Evolutionary conservation across 2,888 invertebrate species (phyloP).

Genomic region (Zelleria hepariella): DNA sequence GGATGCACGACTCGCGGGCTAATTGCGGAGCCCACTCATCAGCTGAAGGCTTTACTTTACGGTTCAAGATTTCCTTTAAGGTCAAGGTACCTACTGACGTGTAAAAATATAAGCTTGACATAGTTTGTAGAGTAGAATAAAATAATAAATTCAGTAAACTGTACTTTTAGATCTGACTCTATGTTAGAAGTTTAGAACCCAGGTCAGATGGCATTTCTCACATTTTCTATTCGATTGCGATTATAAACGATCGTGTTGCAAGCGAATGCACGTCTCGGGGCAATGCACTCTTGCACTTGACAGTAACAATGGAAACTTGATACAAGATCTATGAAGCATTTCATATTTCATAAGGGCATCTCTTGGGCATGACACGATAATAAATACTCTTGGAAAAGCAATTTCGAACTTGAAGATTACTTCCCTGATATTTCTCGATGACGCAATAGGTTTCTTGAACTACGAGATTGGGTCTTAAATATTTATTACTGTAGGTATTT

Average conservation of each 20-base stretch:
- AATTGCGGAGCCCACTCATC: neutral
- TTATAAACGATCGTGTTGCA: neutral
- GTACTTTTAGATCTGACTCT: no score
- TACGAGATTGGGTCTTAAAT: neutral
- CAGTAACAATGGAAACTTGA: conserved; percentile 5
- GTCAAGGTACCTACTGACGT: no score
- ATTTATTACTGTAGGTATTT: neutral
- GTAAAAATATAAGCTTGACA: no score
- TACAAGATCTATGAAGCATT: neutral
- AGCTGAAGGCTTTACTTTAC: neutral
- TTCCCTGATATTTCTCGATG: neutral
- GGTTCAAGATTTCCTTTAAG: neutral
- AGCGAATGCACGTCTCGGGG: neutral
- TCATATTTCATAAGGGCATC: neutral
- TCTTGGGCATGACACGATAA: neutral
- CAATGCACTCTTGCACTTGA: conserved; percentile 4
- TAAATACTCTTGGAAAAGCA: neutral
- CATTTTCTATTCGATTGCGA: neutral
- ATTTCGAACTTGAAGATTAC: neutral
- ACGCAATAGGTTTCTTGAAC: neutral
- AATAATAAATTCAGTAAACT: no score
- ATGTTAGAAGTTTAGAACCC: no score
- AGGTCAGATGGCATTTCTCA: no score
- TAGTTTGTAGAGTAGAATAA: no score
- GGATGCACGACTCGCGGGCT: neutral